phyloP scores from a whole-genome alignment of 2,797 vertebrate genomes.

The Melanotaenia pygmaea region DNA sequence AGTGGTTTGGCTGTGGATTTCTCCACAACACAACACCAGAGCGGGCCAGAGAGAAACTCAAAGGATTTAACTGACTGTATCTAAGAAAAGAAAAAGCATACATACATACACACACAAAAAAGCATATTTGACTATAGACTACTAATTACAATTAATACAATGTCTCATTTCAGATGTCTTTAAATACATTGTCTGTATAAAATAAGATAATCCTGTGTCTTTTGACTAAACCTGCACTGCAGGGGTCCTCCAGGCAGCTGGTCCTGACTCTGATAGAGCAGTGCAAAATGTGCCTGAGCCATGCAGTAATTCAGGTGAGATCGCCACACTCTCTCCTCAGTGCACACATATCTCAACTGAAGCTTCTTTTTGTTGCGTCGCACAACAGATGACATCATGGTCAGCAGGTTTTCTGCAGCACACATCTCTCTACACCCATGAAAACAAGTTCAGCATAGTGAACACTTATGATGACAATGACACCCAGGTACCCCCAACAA shows the following conservation, averaged over 20 bases:
- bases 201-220: neutral
- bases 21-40: conserved; percentile 84
- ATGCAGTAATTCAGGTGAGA: conserved; percentile 87
- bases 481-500: neutral
- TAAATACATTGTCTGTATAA: neutral
- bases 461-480: neutral
- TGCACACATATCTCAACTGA: conserved; percentile 77
- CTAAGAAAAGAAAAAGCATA: conserved; percentile 67
- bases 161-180: conserved; percentile 4
- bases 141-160: neutral
- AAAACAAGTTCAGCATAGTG: neutral
- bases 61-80: conserved; percentile 85
- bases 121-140: neutral
- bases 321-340: conserved; percentile 89
- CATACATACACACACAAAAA: neutral
- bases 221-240: conserved; percentile 80
- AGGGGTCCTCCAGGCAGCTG: conserved; percentile 57
- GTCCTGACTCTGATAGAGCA: conserved; percentile 80
- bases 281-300: conserved; percentile 81
- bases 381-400: conserved; percentile 73
- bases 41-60: conserved; percentile 87
- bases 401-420: conserved; percentile 70
- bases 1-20: conserved; percentile 36
- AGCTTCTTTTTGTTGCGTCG: conserved; percentile 67
- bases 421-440: conserved; percentile 58